phyloP scores from a whole-genome alignment of 2,797 vertebrate species.

The Hypotaenidia philippensis region DNA sequence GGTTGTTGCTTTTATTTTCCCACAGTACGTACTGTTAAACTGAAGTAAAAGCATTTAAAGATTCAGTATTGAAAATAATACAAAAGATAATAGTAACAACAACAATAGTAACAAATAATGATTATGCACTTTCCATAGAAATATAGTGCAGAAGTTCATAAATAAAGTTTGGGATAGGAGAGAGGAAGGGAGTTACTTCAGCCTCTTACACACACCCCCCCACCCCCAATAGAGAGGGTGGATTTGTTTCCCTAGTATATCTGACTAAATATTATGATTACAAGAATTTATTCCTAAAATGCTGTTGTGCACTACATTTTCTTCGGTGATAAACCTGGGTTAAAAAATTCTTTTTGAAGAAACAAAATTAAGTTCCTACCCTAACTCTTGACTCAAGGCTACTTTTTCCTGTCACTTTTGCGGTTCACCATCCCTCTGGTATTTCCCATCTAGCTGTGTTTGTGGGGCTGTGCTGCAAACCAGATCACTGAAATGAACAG shows the following conservation, averaged over 20 bases:
- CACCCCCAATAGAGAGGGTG: not conserved
- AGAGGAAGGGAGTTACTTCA: not conserved
- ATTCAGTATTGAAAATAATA: not conserved
- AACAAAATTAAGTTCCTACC: too few species aligned
- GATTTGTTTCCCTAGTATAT: not conserved
- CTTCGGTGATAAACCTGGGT: not conserved
- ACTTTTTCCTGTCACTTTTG: not conserved
- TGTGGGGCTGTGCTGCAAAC: not conserved
- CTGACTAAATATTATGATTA: not conserved
- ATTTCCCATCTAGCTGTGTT: not conserved
- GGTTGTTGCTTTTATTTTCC: not conserved
- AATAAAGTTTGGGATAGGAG: not conserved
- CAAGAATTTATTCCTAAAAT: not conserved
- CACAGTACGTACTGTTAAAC: not conserved
- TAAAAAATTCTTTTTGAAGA: not conserved
- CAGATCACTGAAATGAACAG: not conserved
- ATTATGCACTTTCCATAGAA: not conserved
- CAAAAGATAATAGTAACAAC: not conserved
- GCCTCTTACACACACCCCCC: not conserved
- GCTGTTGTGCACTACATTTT: accelerated
- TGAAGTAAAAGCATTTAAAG: not conserved
- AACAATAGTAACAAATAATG: too few species aligned
- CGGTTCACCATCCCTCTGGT: accelerated
- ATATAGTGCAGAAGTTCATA: not conserved
- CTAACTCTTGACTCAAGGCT: not conserved